Conservation (phyloP, 2,888 invertebrate genomes). For the Leucozona laternaria region DNA sequence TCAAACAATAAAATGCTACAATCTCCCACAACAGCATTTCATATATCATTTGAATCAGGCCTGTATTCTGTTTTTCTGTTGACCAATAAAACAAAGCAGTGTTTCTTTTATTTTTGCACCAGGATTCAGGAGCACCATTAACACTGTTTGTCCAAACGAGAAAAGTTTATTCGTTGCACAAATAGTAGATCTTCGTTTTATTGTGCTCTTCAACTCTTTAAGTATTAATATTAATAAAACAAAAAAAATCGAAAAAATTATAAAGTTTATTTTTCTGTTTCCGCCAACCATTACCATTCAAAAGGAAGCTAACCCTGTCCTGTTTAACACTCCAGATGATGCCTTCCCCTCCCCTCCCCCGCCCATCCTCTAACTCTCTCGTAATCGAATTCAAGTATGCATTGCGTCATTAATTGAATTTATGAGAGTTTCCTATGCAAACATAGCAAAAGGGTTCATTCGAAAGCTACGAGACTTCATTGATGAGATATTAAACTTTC, state of each 20-base stretch:
- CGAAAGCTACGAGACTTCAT: conserved; percentile 69
- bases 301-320: conserved; percentile 21
- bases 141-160: not conserved
- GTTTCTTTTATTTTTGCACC: not conserved
- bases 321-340: conserved; percentile 38
- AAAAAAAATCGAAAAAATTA: conserved; percentile 9
- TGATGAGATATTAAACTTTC: conserved; percentile 75
- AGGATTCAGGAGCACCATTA: not conserved
- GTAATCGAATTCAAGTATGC: conserved; percentile 74
- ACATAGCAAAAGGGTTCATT: conserved; percentile 57
- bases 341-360: not conserved
- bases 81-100: conserved; percentile 4
- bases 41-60: not conserved
- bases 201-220: conserved; percentile 18
- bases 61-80: not conserved
- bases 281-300: not conserved
- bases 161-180: not conserved
- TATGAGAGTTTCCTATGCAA: conserved; percentile 73
- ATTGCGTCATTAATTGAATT: conserved; percentile 76
- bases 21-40: not conserved
- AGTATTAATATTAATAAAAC: conserved; percentile 12
- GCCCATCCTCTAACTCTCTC: conserved; percentile 21
- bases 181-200: not conserved
- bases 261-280: conserved; percentile 30
- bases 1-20: not conserved